Conservation (phyloP, 1,140 invertebrate genomes). For the Pollicipes pollicipes region DNA sequence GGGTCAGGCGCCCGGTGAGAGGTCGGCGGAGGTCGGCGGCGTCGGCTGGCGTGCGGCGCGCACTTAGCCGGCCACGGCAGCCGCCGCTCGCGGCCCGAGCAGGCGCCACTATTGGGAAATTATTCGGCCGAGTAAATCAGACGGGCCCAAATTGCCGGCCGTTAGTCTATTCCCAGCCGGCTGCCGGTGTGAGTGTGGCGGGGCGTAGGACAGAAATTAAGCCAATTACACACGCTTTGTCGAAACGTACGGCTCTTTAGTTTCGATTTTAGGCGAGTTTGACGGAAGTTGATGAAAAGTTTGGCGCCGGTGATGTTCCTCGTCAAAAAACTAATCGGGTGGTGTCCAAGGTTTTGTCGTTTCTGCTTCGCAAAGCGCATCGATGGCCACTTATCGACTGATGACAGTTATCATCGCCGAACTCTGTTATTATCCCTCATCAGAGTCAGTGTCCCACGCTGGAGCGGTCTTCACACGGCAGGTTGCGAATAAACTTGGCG, state of each 20-base stretch:
- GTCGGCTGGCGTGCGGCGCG: neutral
- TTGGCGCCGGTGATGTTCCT: neutral
- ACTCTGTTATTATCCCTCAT: no score
- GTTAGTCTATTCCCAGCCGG: neutral
- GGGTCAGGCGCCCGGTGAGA: neutral
- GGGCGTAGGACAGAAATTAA: neutral
- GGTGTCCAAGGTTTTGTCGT: neutral
- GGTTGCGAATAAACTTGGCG: no score
- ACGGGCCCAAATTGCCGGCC: neutral
- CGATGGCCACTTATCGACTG: no score
- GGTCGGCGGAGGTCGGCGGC: neutral
- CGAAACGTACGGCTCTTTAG: neutral
- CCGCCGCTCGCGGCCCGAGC: no score
- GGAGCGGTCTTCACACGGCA: no score
- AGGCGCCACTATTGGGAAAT: neutral
- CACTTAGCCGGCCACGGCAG: neutral
- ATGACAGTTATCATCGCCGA: no score
- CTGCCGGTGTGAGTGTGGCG: neutral
- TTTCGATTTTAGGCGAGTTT: neutral
- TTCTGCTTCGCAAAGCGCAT: no score
- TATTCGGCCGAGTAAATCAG: neutral
- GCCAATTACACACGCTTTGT: neutral
- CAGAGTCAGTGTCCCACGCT: no score
- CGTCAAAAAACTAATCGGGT: conserved; percentile 1
- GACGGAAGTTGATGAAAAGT: neutral